Percentiles rank a stretch among this genome's conserved stretches.
Evolutionary conservation across 2,113 vertebrate species (phyloP).

Genomic region (Grus americana): DNA sequence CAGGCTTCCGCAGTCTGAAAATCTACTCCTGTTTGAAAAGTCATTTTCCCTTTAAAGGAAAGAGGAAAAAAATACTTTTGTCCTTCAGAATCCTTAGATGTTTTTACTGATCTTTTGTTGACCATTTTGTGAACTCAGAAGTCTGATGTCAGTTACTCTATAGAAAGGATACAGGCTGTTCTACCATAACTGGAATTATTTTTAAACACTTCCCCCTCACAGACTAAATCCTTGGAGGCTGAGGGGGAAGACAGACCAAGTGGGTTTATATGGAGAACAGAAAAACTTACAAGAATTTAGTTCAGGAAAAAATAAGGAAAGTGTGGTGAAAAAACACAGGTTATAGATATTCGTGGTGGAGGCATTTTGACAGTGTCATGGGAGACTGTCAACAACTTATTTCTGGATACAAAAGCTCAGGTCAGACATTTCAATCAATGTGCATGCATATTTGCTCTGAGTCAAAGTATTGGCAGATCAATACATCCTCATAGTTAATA

Average conservation of each 20-base stretch:
- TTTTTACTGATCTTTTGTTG: conserved; percentile 56
- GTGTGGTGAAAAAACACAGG: neutral
- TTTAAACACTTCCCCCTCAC: conserved; percentile 63
- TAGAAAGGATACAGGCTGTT: conserved; percentile 64
- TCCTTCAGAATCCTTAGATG: conserved; percentile 50
- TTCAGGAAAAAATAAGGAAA: conserved; percentile 63
- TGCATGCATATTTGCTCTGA: neutral
- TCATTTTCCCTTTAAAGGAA: conserved; percentile 46
- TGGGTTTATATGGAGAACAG: neutral
- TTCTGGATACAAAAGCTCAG: neutral
- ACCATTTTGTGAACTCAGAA: conserved; percentile 62
- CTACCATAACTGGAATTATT: conserved; percentile 57
- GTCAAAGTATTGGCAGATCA: neutral
- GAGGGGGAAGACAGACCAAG: neutral
- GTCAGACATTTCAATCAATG: neutral
- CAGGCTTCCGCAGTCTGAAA: neutral
- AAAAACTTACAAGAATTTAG: neutral
- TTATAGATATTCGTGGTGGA: neutral
- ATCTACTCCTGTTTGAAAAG: neutral
- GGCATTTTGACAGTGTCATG: neutral
- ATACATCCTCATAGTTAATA: neutral
- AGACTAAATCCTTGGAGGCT: conserved; percentile 29
- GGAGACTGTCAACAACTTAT: conserved; percentile 1
- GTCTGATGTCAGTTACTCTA: conserved; percentile 55
- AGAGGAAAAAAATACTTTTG: neutral